phyloP scores from a whole-genome alignment of 1,140 invertebrate genomes.

The Zaprionus africanus region DNA sequence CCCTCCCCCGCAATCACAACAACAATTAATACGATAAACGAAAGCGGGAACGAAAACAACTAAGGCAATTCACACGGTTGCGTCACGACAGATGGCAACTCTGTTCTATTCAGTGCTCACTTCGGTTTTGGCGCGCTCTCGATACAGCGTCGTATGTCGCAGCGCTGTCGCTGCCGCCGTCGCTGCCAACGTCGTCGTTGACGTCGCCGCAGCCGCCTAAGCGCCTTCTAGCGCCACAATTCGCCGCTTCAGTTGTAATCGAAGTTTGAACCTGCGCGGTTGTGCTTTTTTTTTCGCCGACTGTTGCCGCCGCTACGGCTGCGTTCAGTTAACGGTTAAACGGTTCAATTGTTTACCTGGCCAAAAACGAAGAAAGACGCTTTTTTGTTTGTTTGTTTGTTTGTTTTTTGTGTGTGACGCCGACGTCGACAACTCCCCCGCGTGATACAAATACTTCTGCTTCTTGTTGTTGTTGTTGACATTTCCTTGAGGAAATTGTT shows the following conservation, averaged over 20 bases:
- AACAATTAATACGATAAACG: constrained; percentile 2
- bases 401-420: no score
- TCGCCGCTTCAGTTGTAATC: constrained; percentile 65
- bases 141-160: constrained; percentile 11
- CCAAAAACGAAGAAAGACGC: constrained; percentile 17
- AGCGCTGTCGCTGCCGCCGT: background rate
- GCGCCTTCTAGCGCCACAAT: constrained; percentile 38
- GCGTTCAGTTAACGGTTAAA: constrained; percentile 24
- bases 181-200: background rate
- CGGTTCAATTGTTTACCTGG: constrained; percentile 6
- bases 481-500: background rate
- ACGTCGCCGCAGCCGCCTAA: background rate
- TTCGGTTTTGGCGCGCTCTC: constrained; percentile 53
- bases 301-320: constrained; percentile 17
- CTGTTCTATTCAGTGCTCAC: constrained; percentile 30
- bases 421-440: background rate
- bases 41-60: background rate
- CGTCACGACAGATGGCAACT: constrained; percentile 37
- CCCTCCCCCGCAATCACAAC: background rate
- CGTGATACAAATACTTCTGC: background rate
- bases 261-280: constrained; percentile 54
- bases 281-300: constrained; percentile 23
- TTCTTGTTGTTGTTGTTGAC: constrained; percentile 8
- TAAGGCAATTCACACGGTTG: constrained; percentile 9
- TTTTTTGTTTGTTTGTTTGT: constrained; percentile 7